Percentiles rank a stretch among this genome's conserved stretches.
These are phyloP conservation scores for Eulemur mongoz DNA, from an alignment of 2,797 vertebrate species.

Conservation along the genomic window DNA sequence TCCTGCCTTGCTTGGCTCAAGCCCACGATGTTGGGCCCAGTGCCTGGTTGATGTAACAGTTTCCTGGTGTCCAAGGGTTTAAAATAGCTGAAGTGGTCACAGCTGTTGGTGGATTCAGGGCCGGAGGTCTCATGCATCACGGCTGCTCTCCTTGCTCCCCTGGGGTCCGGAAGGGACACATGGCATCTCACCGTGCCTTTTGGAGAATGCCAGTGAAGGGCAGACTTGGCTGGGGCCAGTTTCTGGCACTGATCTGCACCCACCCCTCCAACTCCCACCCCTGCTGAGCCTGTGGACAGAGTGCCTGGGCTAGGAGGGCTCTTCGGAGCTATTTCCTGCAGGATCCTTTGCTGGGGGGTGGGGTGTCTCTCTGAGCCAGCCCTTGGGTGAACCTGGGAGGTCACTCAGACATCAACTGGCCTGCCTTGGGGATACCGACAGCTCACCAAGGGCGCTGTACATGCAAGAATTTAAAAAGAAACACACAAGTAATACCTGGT, in stretches of 20 bases:
- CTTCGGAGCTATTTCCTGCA: not conserved
- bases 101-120: slow-evolving; percentile 76
- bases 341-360: not conserved
- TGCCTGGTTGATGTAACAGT: not conserved
- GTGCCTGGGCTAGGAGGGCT: not conserved
- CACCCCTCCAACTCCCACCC: not conserved
- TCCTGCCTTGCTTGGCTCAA: not conserved
- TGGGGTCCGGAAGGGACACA: slow-evolving; percentile 13
- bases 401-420: not conserved
- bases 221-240: not conserved
- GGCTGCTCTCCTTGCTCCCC: not conserved
- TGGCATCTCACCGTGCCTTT: not conserved
- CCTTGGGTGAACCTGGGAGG: not conserved
- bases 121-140: slow-evolving; percentile 68
- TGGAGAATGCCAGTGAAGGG: slow-evolving; percentile 19
- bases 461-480: not conserved
- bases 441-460: not conserved
- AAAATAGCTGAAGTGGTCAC: slow-evolving; percentile 76
- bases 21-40: not conserved
- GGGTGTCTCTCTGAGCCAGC: not conserved
- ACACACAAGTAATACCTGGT: not conserved
- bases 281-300: not conserved
- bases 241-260: not conserved
- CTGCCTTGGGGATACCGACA: not conserved
- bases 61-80: slow-evolving; percentile 54